These are phyloP conservation scores for Stegana nigrithorax DNA, from an alignment of 2,888 invertebrate genomes.

Conservation along the genomic window DNA sequence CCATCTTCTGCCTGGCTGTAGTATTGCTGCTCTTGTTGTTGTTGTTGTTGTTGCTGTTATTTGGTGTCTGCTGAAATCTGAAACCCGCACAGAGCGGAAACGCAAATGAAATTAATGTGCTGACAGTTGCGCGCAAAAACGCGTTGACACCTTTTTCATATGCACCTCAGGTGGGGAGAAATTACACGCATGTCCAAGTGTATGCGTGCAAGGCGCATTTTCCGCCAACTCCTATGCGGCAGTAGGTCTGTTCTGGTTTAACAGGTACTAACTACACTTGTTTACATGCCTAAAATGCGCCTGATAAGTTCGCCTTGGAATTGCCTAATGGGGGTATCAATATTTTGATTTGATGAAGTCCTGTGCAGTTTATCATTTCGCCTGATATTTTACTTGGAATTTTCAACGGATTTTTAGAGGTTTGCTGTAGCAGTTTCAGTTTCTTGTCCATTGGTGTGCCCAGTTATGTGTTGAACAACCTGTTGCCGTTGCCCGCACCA, in stretches of 20 bases:
- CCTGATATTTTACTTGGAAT: no score
- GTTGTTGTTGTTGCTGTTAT: neutral
- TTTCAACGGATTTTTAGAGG: neutral
- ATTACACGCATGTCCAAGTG: neutral
- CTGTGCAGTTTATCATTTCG: no score
- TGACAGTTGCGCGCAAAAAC: slow-evolving; percentile 20
- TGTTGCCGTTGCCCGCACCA: neutral
- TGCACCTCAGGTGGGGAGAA: neutral
- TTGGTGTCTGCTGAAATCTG: slow-evolving; percentile 42
- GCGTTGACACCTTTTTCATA: slow-evolving; percentile 18
- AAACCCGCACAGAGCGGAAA: slow-evolving; percentile 58
- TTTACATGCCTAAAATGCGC: slow-evolving; percentile 40
- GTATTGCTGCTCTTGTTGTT: slow-evolving; percentile 1
- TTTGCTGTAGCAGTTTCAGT: slow-evolving; percentile 8
- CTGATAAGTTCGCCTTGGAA: neutral
- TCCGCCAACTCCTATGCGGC: neutral
- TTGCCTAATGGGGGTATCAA: no score
- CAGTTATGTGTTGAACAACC: neutral
- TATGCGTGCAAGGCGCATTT: neutral
- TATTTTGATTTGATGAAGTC: no score
- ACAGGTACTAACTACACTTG: slow-evolving; percentile 59
- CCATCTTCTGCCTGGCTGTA: neutral
- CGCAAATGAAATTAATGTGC: slow-evolving; percentile 56
- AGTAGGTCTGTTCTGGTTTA: slow-evolving; percentile 38
- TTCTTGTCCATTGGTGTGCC: neutral